Percentiles rank a stretch among this genome's conserved stretches.
These are phyloP conservation scores for Sapayoa aenigma DNA, from an alignment of 2,113 vertebrate species.

Conservation along the genomic window DNA sequence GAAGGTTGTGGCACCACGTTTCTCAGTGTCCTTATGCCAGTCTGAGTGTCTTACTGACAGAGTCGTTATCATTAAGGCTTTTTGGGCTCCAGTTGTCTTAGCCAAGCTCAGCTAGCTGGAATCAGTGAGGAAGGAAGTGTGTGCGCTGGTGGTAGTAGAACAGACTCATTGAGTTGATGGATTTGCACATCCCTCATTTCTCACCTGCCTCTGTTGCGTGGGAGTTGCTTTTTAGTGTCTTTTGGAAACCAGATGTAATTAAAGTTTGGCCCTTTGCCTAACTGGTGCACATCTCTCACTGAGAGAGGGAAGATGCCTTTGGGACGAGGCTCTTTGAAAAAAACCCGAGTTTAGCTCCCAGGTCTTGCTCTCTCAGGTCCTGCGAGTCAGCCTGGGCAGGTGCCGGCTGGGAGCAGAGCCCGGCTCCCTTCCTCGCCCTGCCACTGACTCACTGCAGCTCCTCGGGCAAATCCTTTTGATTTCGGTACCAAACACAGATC, in stretches of 20 bases:
- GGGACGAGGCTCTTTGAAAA: background rate
- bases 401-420: background rate
- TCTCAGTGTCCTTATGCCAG: background rate
- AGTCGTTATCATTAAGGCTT: background rate
- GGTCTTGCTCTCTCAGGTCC: background rate
- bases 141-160: background rate
- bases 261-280: background rate
- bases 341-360: background rate
- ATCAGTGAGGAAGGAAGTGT: background rate
- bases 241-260: background rate
- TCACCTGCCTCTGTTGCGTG: background rate
- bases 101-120: background rate
- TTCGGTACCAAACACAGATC: conserved; percentile 41
- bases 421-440: background rate
- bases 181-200: background rate
- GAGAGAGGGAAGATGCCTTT: background rate
- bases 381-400: background rate
- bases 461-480: conserved; percentile 35
- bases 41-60: background rate
- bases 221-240: conserved; percentile 2
- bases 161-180: background rate
- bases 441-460: conserved; percentile 34
- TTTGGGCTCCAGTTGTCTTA: background rate
- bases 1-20: rapidly evolving
- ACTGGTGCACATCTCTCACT: background rate